Percentiles rank a stretch among this genome's conserved stretches.
These are phyloP conservation scores for Drosophila repletoides DNA, from an alignment of 1,140 invertebrate species.

Conservation along the genomic window DNA sequence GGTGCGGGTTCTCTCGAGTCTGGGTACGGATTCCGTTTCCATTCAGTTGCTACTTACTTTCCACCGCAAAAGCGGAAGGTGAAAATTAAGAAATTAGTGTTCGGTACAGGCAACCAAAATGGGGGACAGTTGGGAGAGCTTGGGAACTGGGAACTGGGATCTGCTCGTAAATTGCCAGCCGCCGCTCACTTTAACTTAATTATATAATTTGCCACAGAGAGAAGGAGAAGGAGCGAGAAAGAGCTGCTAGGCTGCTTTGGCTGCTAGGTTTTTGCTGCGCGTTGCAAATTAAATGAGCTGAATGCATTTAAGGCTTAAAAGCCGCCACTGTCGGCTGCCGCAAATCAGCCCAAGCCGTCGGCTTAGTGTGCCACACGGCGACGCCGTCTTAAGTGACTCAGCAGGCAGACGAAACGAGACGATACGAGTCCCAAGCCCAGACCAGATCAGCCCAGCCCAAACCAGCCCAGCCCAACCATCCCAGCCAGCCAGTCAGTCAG, in stretches of 20 bases:
- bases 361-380: conserved; percentile 50
- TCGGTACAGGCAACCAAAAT: conserved; percentile 25
- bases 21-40: not conserved
- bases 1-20: not conserved
- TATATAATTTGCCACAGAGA: conserved; percentile 67
- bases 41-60: conserved; percentile 15
- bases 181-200: conserved; percentile 77
- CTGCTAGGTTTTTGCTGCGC: conserved; percentile 36
- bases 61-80: conserved; percentile 75
- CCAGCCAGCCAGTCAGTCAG: conserved; percentile 1
- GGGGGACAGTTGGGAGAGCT: conserved; percentile 39
- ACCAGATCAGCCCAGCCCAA: too few species aligned
- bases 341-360: conserved; percentile 68
- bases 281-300: conserved; percentile 73
- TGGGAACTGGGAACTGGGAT: conserved; percentile 35
- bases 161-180: conserved; percentile 58
- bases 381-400: conserved; percentile 65
- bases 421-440: not conserved
- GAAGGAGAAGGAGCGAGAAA: not conserved
- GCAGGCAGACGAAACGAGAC: conserved; percentile 30
- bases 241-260: not conserved
- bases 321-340: conserved; percentile 33
- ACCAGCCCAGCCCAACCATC: too few species aligned
- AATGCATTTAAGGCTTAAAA: conserved; percentile 70
- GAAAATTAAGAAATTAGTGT: conserved; percentile 82